Evolutionary conservation across 2,113 vertebrate species (phyloP), one percentile per base, ranked within the genome.

Genomic region (Petromus typicus): DNA sequence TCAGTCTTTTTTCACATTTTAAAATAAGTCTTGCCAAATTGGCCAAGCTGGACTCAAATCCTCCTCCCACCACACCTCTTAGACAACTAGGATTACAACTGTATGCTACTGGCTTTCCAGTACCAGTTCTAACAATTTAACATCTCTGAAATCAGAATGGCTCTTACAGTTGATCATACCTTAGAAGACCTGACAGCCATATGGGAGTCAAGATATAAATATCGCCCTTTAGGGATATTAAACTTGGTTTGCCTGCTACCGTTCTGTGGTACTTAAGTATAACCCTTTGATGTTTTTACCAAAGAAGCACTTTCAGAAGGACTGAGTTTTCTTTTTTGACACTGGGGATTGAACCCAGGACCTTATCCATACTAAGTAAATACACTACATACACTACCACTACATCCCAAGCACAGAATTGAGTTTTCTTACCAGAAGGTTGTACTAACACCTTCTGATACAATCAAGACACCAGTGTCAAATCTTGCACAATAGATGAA

Each of bases 391-490:
- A n/a, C 34, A 67, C 64, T 23, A 37, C 40, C n/a, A 22, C 22
- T 73, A 73, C 10, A 73, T 25, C 22, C 22, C 10, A 1, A 40
- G 22, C 37, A 17, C 37, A 71, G 37, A 23, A 40, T 9, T 71
- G 4, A 6, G 67, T 40, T 91, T 94, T 94, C 90, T 89, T 94
- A 95, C 22, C 87, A 94, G 54, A 93, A 94, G 76, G 54, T 51
- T 69, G 61, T 90, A 80, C 80, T 80, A 40, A 91, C 71, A 94
- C 84, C 83, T 95, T 93, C 91, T 94, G 85, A 96, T 90, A 94
- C 91, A 96, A 96, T 89, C 92, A 95, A 96, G 66, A 45, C 59
- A 89, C 37, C 45, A 93, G 37, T 57, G 95, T 61, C 75, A 89
- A 94, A 78, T 84, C 16, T 84, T 94, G 54, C 57, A 94, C 45